Evolutionary conservation across 2,888 invertebrate genomes (phyloP), one percentile per base, ranked within the genome.

Genomic region (Melanchra persicariae): DNA sequence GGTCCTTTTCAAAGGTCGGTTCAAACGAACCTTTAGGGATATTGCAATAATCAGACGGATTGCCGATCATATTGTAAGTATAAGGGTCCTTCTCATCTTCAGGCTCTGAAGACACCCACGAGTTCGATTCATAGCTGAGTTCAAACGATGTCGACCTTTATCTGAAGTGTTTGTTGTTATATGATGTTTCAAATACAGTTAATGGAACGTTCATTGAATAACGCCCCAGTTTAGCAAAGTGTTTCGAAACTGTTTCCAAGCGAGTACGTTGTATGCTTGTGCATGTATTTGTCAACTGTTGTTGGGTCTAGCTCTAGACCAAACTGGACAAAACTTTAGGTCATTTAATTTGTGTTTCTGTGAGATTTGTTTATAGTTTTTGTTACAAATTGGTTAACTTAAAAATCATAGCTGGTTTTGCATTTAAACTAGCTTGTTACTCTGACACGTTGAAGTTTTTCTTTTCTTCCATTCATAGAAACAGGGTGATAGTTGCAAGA

Each of bases 201-300:
- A 77, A 63, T 59, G 59, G 60, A 57, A 60, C 62, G 51, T 64
- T 78, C 19, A 77, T 60, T 79, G 63, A 70, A 71, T 78, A 72
- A 65, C 67, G 71, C 58, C 59, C 62, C 69, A 71, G 69, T 81
- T 81, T 47, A 55, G 60, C 15, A 49, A 79, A 64, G 62, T 66
- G 58, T 65, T 47, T 64, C 70, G 51, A 75, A 64, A 81, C 58
- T 34, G 71, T 76, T 62, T 59, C 51, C 45, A 65, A 52, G 57
- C 30, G 24, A n/a, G 49, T 45, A 40, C 24, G 24, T 22, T 45
- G 9, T 43, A 54, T 62, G 49, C 9, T 54, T 22, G 40, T 68
- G 61, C 9, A 59, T 43, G 30, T 61, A 47, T 59, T 43, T 74
- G 49, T 61, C 61, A 52, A 61, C 51, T 58, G 8, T 34, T 17